phyloP scores from a whole-genome alignment of 1,140 invertebrate genomes.

The Ctenoplectra terminalis region DNA sequence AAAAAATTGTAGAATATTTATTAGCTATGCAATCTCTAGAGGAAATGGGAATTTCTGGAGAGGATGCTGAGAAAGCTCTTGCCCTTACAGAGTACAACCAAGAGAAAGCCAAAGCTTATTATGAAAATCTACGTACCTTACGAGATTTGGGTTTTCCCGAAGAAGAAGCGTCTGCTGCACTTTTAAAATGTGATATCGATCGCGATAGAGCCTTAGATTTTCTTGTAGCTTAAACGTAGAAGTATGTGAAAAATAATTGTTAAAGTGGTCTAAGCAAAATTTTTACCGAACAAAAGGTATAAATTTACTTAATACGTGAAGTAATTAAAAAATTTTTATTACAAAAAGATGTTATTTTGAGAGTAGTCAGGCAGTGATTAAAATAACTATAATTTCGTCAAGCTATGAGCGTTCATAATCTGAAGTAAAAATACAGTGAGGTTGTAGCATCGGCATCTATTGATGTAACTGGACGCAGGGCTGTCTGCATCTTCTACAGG shows the following conservation, averaged over 20 bases:
- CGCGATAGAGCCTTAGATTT: conserved; percentile 93
- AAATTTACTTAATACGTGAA: conserved; percentile 13
- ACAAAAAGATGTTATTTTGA: background rate
- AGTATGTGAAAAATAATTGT: conserved; percentile 11
- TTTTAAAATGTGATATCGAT: conserved; percentile 91
- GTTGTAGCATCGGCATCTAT: too few species aligned
- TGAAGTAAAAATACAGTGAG: too few species aligned
- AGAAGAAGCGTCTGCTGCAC: conserved; percentile 88
- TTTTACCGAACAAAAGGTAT: conserved; percentile 12
- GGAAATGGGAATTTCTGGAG: conserved; percentile 88
- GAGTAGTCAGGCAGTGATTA: background rate
- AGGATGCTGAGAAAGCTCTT: conserved; percentile 84
- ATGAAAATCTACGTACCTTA: conserved; percentile 86
- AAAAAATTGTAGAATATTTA: conserved; percentile 87
- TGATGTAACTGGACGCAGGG: too few species aligned
- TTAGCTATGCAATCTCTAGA: conserved; percentile 83
- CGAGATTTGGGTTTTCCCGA: conserved; percentile 93
- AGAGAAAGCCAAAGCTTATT: conserved; percentile 82
- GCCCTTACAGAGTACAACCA: conserved; percentile 81
- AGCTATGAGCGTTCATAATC: too few species aligned
- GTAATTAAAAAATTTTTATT: background rate
- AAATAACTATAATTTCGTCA: conserved; percentile 9
- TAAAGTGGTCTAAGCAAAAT: conserved; percentile 26
- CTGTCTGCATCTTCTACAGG: too few species aligned
- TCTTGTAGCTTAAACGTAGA: conserved; percentile 87